Evolutionary conservation across 2,113 vertebrate species (phyloP).

Genomic region (Potamarius usumacintae): DNA sequence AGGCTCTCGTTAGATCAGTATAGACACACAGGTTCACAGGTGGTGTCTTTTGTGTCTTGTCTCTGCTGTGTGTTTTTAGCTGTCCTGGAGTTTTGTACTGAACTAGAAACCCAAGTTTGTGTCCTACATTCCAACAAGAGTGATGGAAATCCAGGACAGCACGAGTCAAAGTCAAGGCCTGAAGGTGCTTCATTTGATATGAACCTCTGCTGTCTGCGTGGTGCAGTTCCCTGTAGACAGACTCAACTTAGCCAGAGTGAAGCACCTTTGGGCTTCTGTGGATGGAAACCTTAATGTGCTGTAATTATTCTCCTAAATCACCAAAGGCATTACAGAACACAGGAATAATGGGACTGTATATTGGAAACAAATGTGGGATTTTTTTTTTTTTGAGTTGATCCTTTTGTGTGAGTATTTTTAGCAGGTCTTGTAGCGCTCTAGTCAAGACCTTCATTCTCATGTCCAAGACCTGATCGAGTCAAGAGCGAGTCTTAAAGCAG

Average conservation of each 20-base stretch:
- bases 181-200: background rate
- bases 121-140: slow-evolving; percentile 18
- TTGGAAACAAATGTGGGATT: background rate
- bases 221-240: background rate
- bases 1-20: background rate
- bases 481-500: background rate
- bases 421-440: background rate
- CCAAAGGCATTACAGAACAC: slow-evolving; percentile 1
- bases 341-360: background rate
- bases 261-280: slow-evolving; percentile 1
- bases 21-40: background rate
- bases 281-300: slow-evolving; percentile 25
- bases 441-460: background rate
- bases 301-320: slow-evolving; percentile 27
- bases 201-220: background rate
- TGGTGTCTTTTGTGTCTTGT: background rate
- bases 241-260: slow-evolving; percentile 2
- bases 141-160: slow-evolving; percentile 30
- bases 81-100: background rate
- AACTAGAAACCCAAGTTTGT: slow-evolving; percentile 17
- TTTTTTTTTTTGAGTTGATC: background rate
- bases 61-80: background rate
- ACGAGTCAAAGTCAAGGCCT: slow-evolving; percentile 27
- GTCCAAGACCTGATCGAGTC: background rate
- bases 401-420: background rate